phyloP scores from a whole-genome alignment of 2,113 vertebrate species.

The Pipra filicauda region DNA sequence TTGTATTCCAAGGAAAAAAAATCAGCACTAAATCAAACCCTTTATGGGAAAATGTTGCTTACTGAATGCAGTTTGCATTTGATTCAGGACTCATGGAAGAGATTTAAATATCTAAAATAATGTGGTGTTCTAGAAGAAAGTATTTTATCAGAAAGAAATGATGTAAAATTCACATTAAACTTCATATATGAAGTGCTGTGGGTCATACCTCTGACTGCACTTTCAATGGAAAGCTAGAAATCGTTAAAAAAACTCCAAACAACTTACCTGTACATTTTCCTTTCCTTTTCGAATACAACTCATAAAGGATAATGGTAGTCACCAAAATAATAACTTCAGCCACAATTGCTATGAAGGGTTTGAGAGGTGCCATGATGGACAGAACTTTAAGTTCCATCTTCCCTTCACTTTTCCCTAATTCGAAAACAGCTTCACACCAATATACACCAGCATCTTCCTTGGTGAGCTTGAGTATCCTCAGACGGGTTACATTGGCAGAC shows the following conservation, averaged over 20 bases:
- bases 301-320: conserved; percentile 77
- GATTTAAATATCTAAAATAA: not conserved
- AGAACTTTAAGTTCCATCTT: conserved; percentile 77
- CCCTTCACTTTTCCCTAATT: conserved; percentile 50
- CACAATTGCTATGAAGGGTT: conserved; percentile 81
- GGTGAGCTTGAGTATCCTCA: conserved; percentile 75
- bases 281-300: conserved; percentile 70
- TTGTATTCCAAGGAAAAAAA: not conserved
- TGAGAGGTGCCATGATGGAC: conserved; percentile 82
- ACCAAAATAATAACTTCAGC: conserved; percentile 82
- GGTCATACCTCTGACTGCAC: not conserved
- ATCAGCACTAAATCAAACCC: fast-evolving
- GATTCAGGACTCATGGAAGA: not conserved
- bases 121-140: not conserved
- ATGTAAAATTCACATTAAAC: not conserved
- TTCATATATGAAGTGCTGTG: not conserved
- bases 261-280: conserved; percentile 34
- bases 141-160: not conserved
- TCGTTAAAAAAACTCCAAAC: not conserved
- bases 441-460: conserved; percentile 76
- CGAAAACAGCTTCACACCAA: conserved; percentile 79
- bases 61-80: not conserved
- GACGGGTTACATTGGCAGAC: not conserved
- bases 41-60: not conserved
- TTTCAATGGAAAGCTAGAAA: not conserved